Base-by-base conservation (phyloP, 1,140 invertebrate genomes). In the Neoseiulus cucumeris region DNA sequence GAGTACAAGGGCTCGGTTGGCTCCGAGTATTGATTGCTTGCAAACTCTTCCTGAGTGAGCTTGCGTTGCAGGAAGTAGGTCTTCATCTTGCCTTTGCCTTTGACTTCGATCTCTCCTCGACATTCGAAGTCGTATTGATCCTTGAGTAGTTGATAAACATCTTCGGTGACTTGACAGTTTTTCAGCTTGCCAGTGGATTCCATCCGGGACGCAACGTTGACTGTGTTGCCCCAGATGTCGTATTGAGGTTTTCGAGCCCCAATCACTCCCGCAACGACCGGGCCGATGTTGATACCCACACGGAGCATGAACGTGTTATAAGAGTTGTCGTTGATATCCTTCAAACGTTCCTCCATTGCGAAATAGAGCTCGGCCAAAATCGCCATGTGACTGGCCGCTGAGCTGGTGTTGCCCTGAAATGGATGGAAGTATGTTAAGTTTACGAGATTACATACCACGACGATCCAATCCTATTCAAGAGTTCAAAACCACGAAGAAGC, bases 151-250 rank as follows among this genome's bases (percentile, higher is more conserved):
- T 83, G 81, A 71, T 82, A 86, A 1, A 87, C 86, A 74, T 89
- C 87, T 75, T 89, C 87, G 1, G 87, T 89, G 0, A 88, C 85
- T 79, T 89, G 87, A 14, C 84, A 88, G 72, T 88, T 85, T 73
- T 88, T 87, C 0, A 86, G 85, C 44, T 88, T 77, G 0, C 87
- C 87, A 0, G 87, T 89, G 1, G 85, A 87, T 72, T 90, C 87
- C 87, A 90, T 89, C 5, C 87, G 79, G 72, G 86, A 89, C 1
- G 91, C 91, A 1, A 94, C 86, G 76, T 92, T 93, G 1, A 95
- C 91, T 12, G 90, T 91, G 75, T 94, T 94, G 1, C 91, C 91
- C 90, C 90, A 94, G 71, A 94, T 93, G 73, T 94, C 91, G 75
- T 93, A 95, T 72, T 94, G 91, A 14, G 91, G 91, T 75, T 94